Evolutionary conservation across 2,113 vertebrate species (phyloP).

Genomic region (Nipponia nippon): DNA sequence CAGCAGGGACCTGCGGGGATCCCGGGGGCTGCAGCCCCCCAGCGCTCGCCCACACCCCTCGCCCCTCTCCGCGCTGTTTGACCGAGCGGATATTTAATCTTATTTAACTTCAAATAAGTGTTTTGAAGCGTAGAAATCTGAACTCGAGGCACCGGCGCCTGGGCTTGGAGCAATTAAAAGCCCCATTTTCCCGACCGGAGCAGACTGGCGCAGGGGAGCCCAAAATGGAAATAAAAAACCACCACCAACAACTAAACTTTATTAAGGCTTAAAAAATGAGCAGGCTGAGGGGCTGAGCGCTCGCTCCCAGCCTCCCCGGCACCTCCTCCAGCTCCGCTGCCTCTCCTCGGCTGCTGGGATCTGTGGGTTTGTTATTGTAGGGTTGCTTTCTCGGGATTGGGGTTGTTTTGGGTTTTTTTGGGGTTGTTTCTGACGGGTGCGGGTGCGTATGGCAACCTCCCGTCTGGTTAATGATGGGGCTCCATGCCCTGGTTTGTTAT

Average conservation of each 20-base stretch:
- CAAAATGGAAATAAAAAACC: background rate
- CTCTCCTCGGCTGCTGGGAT: background rate
- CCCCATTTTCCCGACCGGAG: fast-evolving
- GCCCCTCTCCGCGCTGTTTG: fast-evolving
- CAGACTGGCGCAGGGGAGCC: fast-evolving
- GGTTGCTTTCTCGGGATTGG: background rate
- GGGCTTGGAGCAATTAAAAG: background rate
- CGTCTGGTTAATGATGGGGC: background rate
- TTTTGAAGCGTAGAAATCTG: background rate
- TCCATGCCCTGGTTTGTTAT: background rate
- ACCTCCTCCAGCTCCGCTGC: fast-evolving
- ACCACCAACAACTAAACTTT: background rate
- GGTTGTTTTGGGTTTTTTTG: background rate
- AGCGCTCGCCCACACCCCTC: background rate
- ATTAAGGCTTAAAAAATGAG: background rate
- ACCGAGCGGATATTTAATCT: background rate
- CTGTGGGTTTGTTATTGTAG: fast-evolving
- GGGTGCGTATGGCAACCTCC: fast-evolving
- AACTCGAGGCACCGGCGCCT: fast-evolving
- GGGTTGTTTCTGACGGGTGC: fast-evolving
- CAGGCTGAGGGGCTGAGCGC: fast-evolving
- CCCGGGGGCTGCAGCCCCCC: background rate
- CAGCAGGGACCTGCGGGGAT: background rate
- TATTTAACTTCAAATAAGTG: background rate
- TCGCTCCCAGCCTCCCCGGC: fast-evolving